phyloP scores from a whole-genome alignment of 2,888 invertebrate genomes.

The Tillus elongatus region DNA sequence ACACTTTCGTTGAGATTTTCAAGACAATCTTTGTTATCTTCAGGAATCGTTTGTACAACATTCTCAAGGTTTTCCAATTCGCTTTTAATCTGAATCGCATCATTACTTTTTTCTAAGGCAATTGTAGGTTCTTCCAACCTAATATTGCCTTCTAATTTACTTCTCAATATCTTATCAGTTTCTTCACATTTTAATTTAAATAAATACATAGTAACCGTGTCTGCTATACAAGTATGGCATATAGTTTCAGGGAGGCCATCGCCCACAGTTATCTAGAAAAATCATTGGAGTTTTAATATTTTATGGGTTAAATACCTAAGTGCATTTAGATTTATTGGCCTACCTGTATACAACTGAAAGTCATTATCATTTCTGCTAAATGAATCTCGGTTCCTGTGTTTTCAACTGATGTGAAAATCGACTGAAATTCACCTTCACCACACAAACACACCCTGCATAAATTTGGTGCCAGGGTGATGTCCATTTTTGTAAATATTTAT shows the following conservation, averaged over 20 bases:
- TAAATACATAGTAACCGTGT: conserved; percentile 44
- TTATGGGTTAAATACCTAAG: no score
- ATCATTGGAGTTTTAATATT: no score
- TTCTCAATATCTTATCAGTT: conserved; percentile 39
- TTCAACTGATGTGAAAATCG: conserved; percentile 35
- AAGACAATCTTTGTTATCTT: conserved; percentile 7
- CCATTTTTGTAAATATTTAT: conserved; percentile 23
- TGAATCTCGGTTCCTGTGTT: conserved; percentile 31
- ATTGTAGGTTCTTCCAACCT: conserved; percentile 18
- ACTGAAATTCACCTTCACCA: conserved; percentile 36
- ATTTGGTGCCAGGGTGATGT: conserved; percentile 26
- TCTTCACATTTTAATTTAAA: conserved; percentile 44
- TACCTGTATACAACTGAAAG: conserved; percentile 39
- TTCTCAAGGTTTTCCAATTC: not conserved
- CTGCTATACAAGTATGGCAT: conserved; percentile 47
- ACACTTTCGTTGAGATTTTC: not conserved
- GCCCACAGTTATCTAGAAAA: conserved; percentile 36
- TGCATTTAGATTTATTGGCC: no score
- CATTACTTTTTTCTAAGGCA: conserved; percentile 8
- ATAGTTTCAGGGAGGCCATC: conserved; percentile 54
- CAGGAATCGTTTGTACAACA: conserved; percentile 12
- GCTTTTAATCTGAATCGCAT: not conserved
- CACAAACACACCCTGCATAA: conserved; percentile 38
- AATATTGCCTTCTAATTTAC: conserved; percentile 28
- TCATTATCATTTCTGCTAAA: conserved; percentile 40